A percentile compares a stretch with the other conserved stretches of the same genome.
Evolutionary conservation across 2,888 invertebrate species (phyloP).

Genomic region (Erpobdella octoculata): DNA sequence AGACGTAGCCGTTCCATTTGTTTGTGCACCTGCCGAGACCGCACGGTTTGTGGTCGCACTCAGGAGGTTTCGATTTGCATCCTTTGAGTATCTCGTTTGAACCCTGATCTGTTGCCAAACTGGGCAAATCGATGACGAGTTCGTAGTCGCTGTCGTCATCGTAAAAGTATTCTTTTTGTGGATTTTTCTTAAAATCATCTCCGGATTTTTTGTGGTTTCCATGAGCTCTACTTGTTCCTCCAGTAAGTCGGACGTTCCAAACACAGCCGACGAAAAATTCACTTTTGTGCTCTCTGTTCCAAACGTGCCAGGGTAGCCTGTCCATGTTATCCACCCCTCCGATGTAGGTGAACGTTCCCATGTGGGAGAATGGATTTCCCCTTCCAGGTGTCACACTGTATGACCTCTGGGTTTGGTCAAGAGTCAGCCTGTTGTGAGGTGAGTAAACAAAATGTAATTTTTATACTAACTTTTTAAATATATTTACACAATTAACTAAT

Average conservation of each 20-base stretch:
- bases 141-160: constrained; percentile 35
- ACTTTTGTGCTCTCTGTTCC: constrained; percentile 40
- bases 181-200: background rate
- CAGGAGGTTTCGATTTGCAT: constrained; percentile 35
- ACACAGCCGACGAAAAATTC: constrained; percentile 46
- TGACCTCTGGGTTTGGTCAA: constrained; percentile 38
- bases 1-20: constrained; percentile 41
- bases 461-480: too few relatives aligned
- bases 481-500: too few relatives aligned
- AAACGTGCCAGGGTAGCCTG: constrained; percentile 47
- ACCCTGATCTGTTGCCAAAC: constrained; percentile 26
- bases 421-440: constrained; percentile 35
- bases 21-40: constrained; percentile 42
- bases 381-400: constrained; percentile 34
- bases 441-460: too few relatives aligned
- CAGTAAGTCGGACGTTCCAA: constrained; percentile 41
- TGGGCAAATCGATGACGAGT: constrained; percentile 16
- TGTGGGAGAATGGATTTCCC: constrained; percentile 29
- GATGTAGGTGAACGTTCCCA: constrained; percentile 40
- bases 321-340: constrained; percentile 38
- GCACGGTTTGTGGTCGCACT: constrained; percentile 42
- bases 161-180: constrained; percentile 9
- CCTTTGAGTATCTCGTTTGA: constrained; percentile 36
- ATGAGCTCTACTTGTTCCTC: background rate
- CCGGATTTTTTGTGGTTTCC: background rate